These are phyloP conservation scores for Mellivora capensis DNA, from an alignment of 2,113 vertebrate species.

Conservation along the genomic window DNA sequence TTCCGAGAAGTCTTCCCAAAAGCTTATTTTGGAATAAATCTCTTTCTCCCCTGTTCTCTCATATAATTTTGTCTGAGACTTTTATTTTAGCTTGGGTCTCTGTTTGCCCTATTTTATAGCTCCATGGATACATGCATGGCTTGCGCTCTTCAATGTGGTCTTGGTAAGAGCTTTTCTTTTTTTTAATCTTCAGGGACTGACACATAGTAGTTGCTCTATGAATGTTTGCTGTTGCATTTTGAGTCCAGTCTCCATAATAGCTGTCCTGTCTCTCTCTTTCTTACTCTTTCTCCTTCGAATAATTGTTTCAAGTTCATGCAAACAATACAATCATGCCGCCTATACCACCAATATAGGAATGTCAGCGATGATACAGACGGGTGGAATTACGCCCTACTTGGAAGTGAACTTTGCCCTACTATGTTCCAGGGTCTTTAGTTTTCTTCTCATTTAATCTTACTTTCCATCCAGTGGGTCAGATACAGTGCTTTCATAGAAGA, in stretches of 20 bases:
- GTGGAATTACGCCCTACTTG: not conserved
- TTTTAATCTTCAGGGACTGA: not conserved
- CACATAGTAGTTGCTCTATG: not conserved
- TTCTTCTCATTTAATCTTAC: not conserved
- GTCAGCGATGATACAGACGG: not conserved
- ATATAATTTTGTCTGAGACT: not conserved
- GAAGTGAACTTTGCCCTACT: not conserved
- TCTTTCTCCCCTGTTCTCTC: not conserved
- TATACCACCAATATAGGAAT: not conserved
- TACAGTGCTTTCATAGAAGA: not conserved
- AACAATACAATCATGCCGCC: not conserved
- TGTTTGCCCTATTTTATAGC: not conserved
- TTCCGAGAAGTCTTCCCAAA: not conserved
- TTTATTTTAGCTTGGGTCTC: not conserved
- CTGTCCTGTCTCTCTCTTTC: not conserved
- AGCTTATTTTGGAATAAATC: not conserved
- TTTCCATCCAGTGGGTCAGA: not conserved
- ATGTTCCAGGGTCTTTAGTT: not conserved
- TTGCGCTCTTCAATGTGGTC: not conserved
- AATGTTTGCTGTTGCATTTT: not conserved
- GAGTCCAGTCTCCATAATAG: not conserved
- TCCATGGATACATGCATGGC: not conserved
- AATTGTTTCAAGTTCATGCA: not conserved
- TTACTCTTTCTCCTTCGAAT: not conserved
- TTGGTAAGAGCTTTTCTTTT: not conserved